Evolutionary conservation across 2,113 vertebrate species (phyloP).

Genomic region (Dipodomys spectabilis): DNA sequence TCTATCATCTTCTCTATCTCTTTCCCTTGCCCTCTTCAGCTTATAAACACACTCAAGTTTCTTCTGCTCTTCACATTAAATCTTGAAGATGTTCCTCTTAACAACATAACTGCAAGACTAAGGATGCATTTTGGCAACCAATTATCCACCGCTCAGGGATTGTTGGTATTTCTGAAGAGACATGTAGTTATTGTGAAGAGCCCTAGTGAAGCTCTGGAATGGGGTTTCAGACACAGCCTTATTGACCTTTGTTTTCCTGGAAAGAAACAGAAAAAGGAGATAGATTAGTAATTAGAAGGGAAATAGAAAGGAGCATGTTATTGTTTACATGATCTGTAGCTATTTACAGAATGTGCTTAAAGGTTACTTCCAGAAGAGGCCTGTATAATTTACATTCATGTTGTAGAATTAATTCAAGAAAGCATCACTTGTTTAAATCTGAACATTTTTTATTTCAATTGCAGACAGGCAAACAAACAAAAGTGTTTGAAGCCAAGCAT

Average conservation of each 20-base stretch:
- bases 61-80: constrained; percentile 1
- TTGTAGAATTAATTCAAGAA: background rate
- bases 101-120: background rate
- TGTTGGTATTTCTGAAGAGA: constrained; percentile 33
- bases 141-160: background rate
- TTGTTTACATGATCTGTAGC: background rate
- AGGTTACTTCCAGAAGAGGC: background rate
- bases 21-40: background rate
- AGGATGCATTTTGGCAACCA: background rate
- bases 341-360: background rate
- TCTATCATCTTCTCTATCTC: background rate
- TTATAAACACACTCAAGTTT: background rate
- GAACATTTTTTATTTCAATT: background rate
- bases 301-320: background rate
- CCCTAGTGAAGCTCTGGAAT: background rate
- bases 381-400: background rate
- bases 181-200: background rate
- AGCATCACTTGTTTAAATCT: background rate
- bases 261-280: background rate
- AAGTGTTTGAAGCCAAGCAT: background rate
- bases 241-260: background rate
- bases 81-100: background rate
- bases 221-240: background rate
- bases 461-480: background rate
- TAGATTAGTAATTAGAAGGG: background rate